Percentiles rank a stretch among this genome's conserved stretches.
These are phyloP conservation scores for Tenthredo notha DNA, from an alignment of 2,888 invertebrate species.

Conservation along the genomic window DNA sequence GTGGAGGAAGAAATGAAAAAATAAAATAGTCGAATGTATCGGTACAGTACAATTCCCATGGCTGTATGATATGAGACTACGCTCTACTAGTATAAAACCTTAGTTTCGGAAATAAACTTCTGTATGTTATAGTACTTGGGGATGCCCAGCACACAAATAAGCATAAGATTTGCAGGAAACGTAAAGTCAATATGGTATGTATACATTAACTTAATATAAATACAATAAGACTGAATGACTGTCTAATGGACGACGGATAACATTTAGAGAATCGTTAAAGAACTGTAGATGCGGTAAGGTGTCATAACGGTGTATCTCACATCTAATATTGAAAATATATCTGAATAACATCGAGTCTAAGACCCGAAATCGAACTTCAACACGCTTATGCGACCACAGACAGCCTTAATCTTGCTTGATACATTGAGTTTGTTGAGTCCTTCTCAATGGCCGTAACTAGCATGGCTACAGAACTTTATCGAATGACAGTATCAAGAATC, in stretches of 20 bases:
- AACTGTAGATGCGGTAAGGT: not conserved
- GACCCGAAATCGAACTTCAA: not conserved
- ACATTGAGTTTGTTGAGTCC: not conserved
- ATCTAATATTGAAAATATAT: not conserved
- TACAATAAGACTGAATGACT: not conserved
- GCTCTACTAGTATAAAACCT: not conserved
- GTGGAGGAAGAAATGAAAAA: not conserved
- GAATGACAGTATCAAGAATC: not conserved
- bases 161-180: not conserved
- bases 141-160: not conserved
- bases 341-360: not conserved
- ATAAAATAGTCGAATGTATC: not conserved
- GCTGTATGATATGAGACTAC: not conserved
- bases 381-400: too few species aligned
- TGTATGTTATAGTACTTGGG: not conserved
- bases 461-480: not conserved
- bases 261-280: not conserved
- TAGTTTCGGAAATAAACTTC: not conserved
- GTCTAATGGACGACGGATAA: not conserved
- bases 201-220: not conserved
- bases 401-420: not conserved
- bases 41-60: not conserved
- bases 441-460: not conserved
- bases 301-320: not conserved
- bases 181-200: not conserved